Base-by-base conservation (phyloP, 2,888 invertebrate genomes). In the Chrysodeixis includens region DNA sequence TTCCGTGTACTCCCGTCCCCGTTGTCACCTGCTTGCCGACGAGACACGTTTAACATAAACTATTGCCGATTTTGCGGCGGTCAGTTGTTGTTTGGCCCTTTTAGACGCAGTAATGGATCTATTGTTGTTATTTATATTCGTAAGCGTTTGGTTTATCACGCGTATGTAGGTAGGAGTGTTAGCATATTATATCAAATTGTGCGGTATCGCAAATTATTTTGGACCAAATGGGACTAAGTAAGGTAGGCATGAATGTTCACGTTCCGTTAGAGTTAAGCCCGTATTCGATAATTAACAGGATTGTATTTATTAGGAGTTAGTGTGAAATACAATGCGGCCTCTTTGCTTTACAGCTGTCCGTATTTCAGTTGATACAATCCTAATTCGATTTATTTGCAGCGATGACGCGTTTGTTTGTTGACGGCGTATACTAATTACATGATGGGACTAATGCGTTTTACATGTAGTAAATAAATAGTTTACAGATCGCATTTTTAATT, bases 1-100 rank as follows among this genome's bases (percentile, higher is more conserved):
- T 93, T 91, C 87, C 92, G 78, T 93, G 93, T 93, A 80, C 10
- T 20, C 78, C 76, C 83, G 86, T 85, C 85, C 84, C 72, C 80
- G 79, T 82, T 81, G 88, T 86, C 90, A 89, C 88, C 86, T 89
- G 86, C 74, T 72, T 62, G 60, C 71, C 59, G 69, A 71, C 74
- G 73, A 76, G 71, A 76, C 71, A 65, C 77, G 68, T 71, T 72
- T 74, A 73, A 81, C 81, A 78, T 76, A 72, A 81, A 79, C 80
- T 77, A 79, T 69, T 70, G 81, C 72, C 69, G 71, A 81, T 78
- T 81, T 69, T 75, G 71, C 62, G 70, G 74, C 62, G 71, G 76
- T 61, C 71, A 59, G 64, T 61, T 51, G 61, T 56, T 66, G 69
- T 60, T 56, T n/a, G 52, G 55, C n/a, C 69, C 73, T 74, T 79